Base-by-base conservation (phyloP, 2,797 vertebrate species). In the Falco cherrug region DNA sequence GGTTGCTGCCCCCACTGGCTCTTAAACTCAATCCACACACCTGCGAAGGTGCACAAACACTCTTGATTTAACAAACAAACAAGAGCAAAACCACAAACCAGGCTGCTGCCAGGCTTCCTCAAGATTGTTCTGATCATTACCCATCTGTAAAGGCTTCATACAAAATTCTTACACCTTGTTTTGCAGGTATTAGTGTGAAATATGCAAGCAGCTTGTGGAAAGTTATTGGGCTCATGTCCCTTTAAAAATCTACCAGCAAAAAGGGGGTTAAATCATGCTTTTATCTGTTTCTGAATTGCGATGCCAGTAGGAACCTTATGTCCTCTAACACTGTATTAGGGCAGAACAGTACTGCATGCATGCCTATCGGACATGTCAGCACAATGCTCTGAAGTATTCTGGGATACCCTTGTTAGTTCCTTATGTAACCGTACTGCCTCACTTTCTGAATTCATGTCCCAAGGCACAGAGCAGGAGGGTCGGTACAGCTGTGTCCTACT, bases 391-490 rank as follows among this genome's bases (percentile, higher is more conserved):
- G 56, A 93, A 71, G 70, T 94, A 96, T 96, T 94, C 82, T 87
- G 92, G 88, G 92, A 89, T 87, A 91, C 79, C 61, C 87, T 95
- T 84, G 48, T 89, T 84, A 89, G 88, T 10, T 92, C 57, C 81
- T 95, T 95, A 96, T 19, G 54, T 90, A 95, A 95, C 75, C 2
- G 4, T 79, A 85, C 37, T 10, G 93, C 78, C 84, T 95, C 53
- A 53, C 87, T 88, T 78, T 93, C 87, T 92, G 88, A 89, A 91
- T 92, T 90, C 86, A 80, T 51, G 57, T 95, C 94, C 88, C 87
- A 87, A 69, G 86, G 94, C 84, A 82, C 87, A 78, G 2, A 90
- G 89, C 71, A 75, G 86, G 60, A 93, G 81, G 71, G 59, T 75
- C 74, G 53, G 70, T 87, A 90, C 93, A 95, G 94, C 78, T 93